Evolutionary conservation across 2,113 vertebrate genomes (phyloP), one percentile per base, ranked within the genome.

Genomic region (Diphyllodes magnificus): DNA sequence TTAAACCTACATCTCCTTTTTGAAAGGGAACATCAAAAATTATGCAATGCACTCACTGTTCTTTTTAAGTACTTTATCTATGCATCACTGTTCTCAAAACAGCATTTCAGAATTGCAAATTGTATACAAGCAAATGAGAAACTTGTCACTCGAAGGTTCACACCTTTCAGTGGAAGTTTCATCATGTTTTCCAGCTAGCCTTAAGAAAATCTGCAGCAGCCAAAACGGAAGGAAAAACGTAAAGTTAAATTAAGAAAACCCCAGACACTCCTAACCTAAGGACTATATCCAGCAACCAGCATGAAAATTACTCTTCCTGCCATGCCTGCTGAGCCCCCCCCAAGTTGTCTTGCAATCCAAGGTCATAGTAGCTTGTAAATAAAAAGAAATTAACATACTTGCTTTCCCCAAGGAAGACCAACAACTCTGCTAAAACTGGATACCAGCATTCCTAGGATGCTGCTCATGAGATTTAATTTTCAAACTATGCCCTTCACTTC

Each of bases 41-140:
- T 27, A 70, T 13, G 78, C 40, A 73, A 81, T 35, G 45, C 39
- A 51, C 21, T 54, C 66, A 25, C 65, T 51, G 73, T 84, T 86
- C 66, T 57, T 69, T 70, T 86, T 31, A 71, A 78, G 65, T 42
- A 76, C 45, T 79, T 84, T 57, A 95, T 95, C 86, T 92, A 92
- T 76, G 65, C 61, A 79, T 66, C 13, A 0, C 73, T 79, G 78
- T 75, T 89, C 91, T 56, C 86, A 60, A 93, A 93, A 79, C 57
- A 84, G 88, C 70, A 76, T 82, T 92, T 95, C 89, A 87, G 94
- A 97, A 95, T 79, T 95, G 91, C 95, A 92, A 93, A 97, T 91
- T 39, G 70, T 57, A 89, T 17, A 82, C 57, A 87, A 89, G 73
- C 78, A 92, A 95, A 93, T 37, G 27, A 93, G 86, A 93, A 93